Evolutionary conservation across 2,797 vertebrate species (phyloP), one percentile per base, ranked within the genome.

Genomic region (Tragelaphus eurycerus): DNA sequence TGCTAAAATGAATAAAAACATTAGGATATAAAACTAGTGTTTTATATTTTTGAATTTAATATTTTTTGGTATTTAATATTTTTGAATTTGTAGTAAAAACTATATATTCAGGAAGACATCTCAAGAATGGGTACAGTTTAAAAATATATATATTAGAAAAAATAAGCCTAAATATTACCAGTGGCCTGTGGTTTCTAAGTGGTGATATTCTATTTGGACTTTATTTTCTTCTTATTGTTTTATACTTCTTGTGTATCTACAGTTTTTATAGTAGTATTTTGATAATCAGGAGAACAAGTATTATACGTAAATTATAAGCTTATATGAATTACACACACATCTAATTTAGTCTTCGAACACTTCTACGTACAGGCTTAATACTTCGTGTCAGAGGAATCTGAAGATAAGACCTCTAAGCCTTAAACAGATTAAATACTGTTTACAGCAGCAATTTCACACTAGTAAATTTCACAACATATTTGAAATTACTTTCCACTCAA

Each of bases 401-500:
- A 89, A 93, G 83, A 95, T 85, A 88, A 87, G 79, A 25, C 34
- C 34, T 92, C 57, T 95, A 43, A 84, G 11, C 27, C 43, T n/a
- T 50, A n/a, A 92, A 86, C 10, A 96, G 76, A 91, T 85, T 52
- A 85, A 34, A 74, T 71, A 50, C 60, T 96, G 52, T 93, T 87
- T 90, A 48, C 1, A 52, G 50, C 81, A 95, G 46, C 27, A 89
- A 48, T n/a, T 57, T 31, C 59, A 34, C 38, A 74, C 0, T 43
- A 25, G 74, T 55, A 79, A 57, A 90, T 93, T 85, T 96, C 43
- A 85, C 31, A 74, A 60, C 62, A 93, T 84, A 91, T 19, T 25
- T 95, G 79, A 93, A 90, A 89, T 95, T 55, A 60, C 81, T 95
- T 94, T 88, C 89, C 59, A 54, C 23, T 14, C 50, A 38, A 67